Base-by-base conservation (phyloP, 2,113 vertebrate species). In the Lepisosteus oculatus region DNA sequence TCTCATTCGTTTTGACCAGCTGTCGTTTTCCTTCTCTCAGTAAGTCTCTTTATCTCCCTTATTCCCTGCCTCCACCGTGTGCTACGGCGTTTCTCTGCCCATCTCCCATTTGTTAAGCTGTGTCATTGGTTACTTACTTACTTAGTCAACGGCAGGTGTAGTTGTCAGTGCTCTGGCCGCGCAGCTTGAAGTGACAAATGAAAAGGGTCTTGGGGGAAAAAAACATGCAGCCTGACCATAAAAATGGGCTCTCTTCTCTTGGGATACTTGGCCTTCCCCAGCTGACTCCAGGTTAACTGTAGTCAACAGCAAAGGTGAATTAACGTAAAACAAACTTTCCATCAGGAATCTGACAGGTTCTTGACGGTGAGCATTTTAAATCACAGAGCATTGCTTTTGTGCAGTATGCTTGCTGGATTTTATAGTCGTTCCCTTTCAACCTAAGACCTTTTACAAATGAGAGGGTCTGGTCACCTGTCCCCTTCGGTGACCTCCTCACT, bases 61-160 rank as follows among this genome's bases (percentile, higher is more conserved):
- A 6, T 9, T 51, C 47, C 9, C 47, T 47, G 3, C 43, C 8
- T 9, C 61, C 4, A 13, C 43, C 41, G 13, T 3, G 11, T 66
- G 42, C 64, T 55, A 43, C n/a, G 61, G 45, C 13, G 43, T 61
- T 55, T 41, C 41, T 42, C 9, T 54, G n/a, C 47, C 43, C 8
- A 13, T 17, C n/a, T 61, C 43, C 61, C 45, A 66, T 51, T 69
- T 64, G 65, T 14, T 61, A 47, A 67, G 51, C 69, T 72, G 65
- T 77, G 63, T 64, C 64, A 59, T 47, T 42, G 47, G 45, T 41
- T 56, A 64, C 42, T 44, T 29, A 72, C 68, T 67, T 9, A 57
- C 68, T 69, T 9, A 64, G 62, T 43, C 54, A 56, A 41, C 70
- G 9, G 41, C 41, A 65, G 14, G 64, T 43, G 45, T 8, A 12